These are phyloP conservation scores for Hirtodrosophila trivittata DNA, from an alignment of 2,888 invertebrate genomes.

Conservation along the genomic window DNA sequence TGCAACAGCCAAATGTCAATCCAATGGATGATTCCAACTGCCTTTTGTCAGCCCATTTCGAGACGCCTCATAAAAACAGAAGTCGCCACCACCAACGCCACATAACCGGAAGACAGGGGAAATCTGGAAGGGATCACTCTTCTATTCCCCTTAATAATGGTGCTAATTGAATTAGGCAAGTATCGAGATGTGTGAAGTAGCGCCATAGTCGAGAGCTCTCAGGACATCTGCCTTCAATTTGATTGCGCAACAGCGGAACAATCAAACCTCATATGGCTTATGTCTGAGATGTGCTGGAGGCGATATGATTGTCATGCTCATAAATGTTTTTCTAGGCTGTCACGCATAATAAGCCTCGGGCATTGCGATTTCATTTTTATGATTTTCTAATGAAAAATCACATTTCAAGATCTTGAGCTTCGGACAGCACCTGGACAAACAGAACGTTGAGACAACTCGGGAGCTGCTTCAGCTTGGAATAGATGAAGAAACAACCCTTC, in stretches of 20 bases:
- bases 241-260: constrained; percentile 24
- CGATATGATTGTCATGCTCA: constrained; percentile 63
- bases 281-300: constrained; percentile 40
- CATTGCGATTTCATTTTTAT: constrained; percentile 71
- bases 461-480: not conserved
- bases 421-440: constrained; percentile 63
- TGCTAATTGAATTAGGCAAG: constrained; percentile 75
- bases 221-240: constrained; percentile 56
- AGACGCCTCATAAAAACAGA: constrained; percentile 66
- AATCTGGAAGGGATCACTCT: constrained; percentile 5
- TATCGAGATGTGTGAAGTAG: constrained; percentile 40
- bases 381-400: constrained; percentile 74
- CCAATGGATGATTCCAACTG: constrained; percentile 39
- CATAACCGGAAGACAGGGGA: not conserved
- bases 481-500: constrained; percentile 71
- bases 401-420: constrained; percentile 52
- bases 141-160: constrained; percentile 24
- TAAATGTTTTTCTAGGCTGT: constrained; percentile 65
- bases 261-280: constrained; percentile 31
- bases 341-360: constrained; percentile 69
- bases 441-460: not conserved
- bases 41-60: constrained; percentile 51
- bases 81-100: constrained; percentile 24
- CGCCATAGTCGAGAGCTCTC: constrained; percentile 4
- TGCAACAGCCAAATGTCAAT: constrained; percentile 21